Conservation (phyloP, 2,888 invertebrate genomes). For the Congeria kusceri region DNA sequence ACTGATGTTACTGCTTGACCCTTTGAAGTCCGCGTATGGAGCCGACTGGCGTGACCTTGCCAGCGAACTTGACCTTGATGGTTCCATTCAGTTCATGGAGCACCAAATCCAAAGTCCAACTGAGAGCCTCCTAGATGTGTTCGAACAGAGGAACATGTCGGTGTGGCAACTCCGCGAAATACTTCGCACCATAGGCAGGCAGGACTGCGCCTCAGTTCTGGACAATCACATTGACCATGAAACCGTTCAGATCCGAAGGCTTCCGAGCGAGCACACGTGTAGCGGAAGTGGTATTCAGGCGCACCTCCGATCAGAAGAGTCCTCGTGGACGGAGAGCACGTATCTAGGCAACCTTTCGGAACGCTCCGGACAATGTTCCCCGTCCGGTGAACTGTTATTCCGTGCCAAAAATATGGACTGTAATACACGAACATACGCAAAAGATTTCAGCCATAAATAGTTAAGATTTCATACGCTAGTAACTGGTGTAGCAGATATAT, state of each 20-base stretch:
- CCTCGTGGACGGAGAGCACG: conserved; percentile 6
- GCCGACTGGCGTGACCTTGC: conserved; percentile 69
- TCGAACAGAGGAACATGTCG: conserved; percentile 47
- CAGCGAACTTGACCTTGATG: conserved; percentile 49
- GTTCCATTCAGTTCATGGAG: conserved; percentile 58
- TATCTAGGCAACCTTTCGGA: background rate
- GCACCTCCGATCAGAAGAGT: conserved; percentile 9
- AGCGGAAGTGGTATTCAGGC: background rate
- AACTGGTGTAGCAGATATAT: too few species aligned
- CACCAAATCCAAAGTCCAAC: conserved; percentile 56
- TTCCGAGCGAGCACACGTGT: background rate
- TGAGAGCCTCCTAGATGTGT: conserved; percentile 50
- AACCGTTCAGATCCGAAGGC: background rate
- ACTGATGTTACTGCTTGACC: conserved; percentile 65
- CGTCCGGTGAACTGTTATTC: too few species aligned
- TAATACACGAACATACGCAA: too few species aligned
- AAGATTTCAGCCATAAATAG: too few species aligned
- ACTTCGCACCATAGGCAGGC: conserved; percentile 27
- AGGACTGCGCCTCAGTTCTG: conserved; percentile 33
- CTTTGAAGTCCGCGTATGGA: conserved; percentile 42
- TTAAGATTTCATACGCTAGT: too few species aligned
- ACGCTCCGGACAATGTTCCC: background rate
- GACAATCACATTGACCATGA: conserved; percentile 16
- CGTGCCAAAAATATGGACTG: too few species aligned
- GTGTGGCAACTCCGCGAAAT: conserved; percentile 40